Evolutionary conservation across 2,888 invertebrate species (phyloP).

Genomic region (Girardia tigrina): DNA sequence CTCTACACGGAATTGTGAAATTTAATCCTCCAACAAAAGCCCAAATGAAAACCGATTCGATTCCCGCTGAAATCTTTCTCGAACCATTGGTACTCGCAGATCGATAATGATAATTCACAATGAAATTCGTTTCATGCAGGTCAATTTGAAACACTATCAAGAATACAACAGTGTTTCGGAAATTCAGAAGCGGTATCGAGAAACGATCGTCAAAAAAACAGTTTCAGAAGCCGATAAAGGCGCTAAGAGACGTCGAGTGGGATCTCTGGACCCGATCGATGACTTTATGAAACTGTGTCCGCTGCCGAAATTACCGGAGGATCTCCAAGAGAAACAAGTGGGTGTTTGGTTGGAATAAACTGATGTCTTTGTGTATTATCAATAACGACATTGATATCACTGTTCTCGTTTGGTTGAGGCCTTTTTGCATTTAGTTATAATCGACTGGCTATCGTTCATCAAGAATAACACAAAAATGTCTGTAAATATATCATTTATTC

Average conservation of each 20-base stretch:
- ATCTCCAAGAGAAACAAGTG: constrained; percentile 44
- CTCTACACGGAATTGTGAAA: neutral
- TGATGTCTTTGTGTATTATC: too few relatives aligned
- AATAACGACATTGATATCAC: too few relatives aligned
- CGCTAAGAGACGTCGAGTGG: constrained; percentile 38
- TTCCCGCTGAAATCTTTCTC: constrained; percentile 42
- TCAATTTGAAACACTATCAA: neutral
- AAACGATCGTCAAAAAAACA: neutral
- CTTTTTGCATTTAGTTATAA: too few relatives aligned
- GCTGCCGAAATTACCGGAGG: constrained; percentile 41
- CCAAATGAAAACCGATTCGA: constrained; percentile 41
- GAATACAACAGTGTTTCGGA: constrained; percentile 7
- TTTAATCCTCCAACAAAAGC: constrained; percentile 45
- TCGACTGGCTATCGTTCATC: too few relatives aligned
- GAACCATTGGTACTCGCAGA: constrained; percentile 44
- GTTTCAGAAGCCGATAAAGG: neutral
- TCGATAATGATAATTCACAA: neutral
- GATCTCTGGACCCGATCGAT: constrained; percentile 44
- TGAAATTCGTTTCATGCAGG: neutral
- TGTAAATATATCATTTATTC: too few relatives aligned
- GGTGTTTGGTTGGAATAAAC: too few relatives aligned
- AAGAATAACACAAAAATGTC: too few relatives aligned
- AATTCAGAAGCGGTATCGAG: neutral
- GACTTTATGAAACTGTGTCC: constrained; percentile 25
- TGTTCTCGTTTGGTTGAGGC: too few relatives aligned